phyloP scores from a whole-genome alignment of 2,888 invertebrate genomes.

The Ecliptopera silaceata region DNA sequence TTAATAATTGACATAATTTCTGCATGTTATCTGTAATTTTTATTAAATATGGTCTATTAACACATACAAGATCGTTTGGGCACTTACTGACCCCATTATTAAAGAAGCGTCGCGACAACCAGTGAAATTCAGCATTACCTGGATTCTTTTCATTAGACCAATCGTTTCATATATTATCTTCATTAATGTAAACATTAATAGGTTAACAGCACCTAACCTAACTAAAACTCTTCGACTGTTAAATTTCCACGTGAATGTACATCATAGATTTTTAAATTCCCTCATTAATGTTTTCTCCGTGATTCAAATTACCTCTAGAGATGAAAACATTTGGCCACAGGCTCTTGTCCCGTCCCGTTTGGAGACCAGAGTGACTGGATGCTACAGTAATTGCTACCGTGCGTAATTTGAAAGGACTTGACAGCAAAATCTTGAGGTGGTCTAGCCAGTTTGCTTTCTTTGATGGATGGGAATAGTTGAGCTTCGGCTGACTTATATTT shows the following conservation, averaged over 20 bases:
- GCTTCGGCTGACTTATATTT: neutral
- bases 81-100: no score
- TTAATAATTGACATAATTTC: no score
- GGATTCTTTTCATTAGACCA: neutral
- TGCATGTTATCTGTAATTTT: no score
- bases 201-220: no score
- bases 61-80: no score
- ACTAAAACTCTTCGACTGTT: no score
- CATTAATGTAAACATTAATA: no score
- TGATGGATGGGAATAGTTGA: conserved; percentile 18
- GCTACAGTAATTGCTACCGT: conserved; percentile 24
- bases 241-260: neutral
- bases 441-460: conserved; percentile 26
- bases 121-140: neutral
- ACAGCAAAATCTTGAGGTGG: conserved; percentile 15
- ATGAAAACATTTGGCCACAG: neutral
- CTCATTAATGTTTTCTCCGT: neutral
- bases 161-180: no score
- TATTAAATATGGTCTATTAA: no score
- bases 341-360: conserved; percentile 11
- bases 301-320: neutral
- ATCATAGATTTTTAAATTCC: neutral
- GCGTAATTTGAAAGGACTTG: conserved; percentile 27
- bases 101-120: no score
- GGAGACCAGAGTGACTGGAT: conserved; percentile 23